Base-by-base conservation (phyloP, 2,888 invertebrate species). In the Diarsia brunnea region DNA sequence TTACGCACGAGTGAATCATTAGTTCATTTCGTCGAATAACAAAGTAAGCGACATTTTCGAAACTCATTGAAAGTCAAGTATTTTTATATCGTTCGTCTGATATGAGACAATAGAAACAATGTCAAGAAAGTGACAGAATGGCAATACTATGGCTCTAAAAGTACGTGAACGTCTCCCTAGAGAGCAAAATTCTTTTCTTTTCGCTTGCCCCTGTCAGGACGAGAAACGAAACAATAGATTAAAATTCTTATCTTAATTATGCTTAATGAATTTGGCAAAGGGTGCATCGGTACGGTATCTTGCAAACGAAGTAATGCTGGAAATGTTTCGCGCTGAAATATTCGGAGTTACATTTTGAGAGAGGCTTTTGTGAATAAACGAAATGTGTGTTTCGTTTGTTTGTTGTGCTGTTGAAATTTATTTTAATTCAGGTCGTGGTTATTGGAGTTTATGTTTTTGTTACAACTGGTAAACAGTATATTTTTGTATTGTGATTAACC, bases 161-260 rank as follows among this genome's bases (percentile, higher is more conserved):
- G 55, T 76, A 66, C 2, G 11, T 69, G 45, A 27, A 27, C 19
- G 2, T 16, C 43, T 63, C 43, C 63, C 43, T 16, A 24, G 66
- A 69, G 66, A 60, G 21, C 21, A 5, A 70, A 72, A 55, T 60
- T 58, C 31, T 60, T 73, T 69, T 66, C 38, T 31, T 47, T 19
- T 60, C 72, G 38, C 67, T 49, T 58, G 12, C 47, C 55, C n/a
- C 49, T 60, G 85, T 61, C 69, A 73, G 51, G 45, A 19, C 19
- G 43, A 63, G 27, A 64, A 75, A 75, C 43, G 16, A 74, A 76
- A 73, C 77, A 79, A 75, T 79, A 79, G 72, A 82, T 84, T 78
- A 64, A 84, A 77, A 84, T 85, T 79, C 75, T 84, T 85, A 86
- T 84, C 82, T 82, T 87, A 84, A 84, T 84, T 82, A 73, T 75